Evolutionary conservation across 2,888 invertebrate genomes (phyloP).

Genomic region (Thysanoteuthis rhombus): DNA sequence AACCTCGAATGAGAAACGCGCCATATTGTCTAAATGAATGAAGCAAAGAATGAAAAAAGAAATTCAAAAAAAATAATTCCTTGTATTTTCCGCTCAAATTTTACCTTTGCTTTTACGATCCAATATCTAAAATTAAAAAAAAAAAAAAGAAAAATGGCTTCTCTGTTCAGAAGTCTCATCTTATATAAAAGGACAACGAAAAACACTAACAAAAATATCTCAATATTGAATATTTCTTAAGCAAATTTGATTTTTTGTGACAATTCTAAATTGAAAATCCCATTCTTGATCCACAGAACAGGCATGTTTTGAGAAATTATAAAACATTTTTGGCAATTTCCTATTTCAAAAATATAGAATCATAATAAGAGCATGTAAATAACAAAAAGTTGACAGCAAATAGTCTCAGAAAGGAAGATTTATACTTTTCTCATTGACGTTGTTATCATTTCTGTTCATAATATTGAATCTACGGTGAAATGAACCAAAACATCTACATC

Average conservation of each 20-base stretch:
- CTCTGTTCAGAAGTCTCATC: background rate
- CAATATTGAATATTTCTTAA: background rate
- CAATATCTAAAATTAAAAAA: background rate
- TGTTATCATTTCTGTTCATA: too few relatives aligned
- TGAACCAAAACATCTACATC: too few relatives aligned
- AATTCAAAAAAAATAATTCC: background rate
- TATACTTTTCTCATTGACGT: too few relatives aligned
- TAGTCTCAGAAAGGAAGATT: too few relatives aligned
- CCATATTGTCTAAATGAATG: background rate
- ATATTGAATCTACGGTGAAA: too few relatives aligned
- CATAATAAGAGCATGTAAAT: too few relatives aligned
- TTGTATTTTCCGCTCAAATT: background rate
- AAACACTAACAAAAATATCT: background rate
- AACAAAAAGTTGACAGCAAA: too few relatives aligned
- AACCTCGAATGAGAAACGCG: background rate
- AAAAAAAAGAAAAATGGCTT: background rate
- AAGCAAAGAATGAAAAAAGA: background rate
- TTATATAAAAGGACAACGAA: background rate
- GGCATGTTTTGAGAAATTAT: background rate
- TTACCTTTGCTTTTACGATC: background rate
- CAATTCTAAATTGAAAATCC: background rate
- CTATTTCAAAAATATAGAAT: too few relatives aligned
- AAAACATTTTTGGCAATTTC: too few relatives aligned
- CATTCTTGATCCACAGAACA: background rate
- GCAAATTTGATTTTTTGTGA: background rate